A percentile compares a stretch with the other conserved stretches of the same genome.
Conservation (phyloP, 2,888 invertebrate species). For the Diploptera punctata region DNA sequence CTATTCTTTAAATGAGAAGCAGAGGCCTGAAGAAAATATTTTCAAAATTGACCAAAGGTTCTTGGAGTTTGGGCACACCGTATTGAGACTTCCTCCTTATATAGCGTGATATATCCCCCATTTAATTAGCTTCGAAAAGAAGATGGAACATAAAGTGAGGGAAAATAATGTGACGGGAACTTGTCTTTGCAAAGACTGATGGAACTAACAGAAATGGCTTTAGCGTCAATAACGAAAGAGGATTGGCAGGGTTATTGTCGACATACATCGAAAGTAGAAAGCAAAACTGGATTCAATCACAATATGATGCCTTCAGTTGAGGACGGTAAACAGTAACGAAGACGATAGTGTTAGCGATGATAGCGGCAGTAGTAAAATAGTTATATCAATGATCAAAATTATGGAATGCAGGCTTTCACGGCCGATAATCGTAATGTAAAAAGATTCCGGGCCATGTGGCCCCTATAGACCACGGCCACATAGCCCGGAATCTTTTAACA, state of each 20-base stretch:
- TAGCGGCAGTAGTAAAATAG: too few relatives aligned
- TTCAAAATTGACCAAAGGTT: background rate
- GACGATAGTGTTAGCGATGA: background rate
- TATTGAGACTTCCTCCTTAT: background rate
- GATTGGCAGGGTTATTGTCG: background rate
- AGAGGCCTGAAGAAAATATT: background rate
- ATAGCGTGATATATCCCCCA: too few relatives aligned
- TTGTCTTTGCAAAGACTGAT: too few relatives aligned
- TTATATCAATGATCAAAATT: too few relatives aligned
- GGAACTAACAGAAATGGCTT: background rate
- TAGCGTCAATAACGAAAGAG: background rate
- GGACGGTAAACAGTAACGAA: background rate
- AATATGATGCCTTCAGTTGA: background rate
- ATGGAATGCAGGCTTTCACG: too few relatives aligned
- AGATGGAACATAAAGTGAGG: background rate
- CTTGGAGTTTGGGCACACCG: background rate
- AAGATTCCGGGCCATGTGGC: too few relatives aligned
- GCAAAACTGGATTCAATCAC: background rate
- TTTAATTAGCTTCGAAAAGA: too few relatives aligned
- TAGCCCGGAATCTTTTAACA: too few relatives aligned
- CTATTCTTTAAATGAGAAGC: too few relatives aligned
- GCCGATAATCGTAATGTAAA: too few relatives aligned
- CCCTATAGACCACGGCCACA: too few relatives aligned
- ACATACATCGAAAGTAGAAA: background rate
- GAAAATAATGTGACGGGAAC: background rate